A percentile compares a stretch with the other conserved stretches of the same genome.
phyloP scores from a whole-genome alignment of 2,113 vertebrate species.

The Puntigrus tetrazona region DNA sequence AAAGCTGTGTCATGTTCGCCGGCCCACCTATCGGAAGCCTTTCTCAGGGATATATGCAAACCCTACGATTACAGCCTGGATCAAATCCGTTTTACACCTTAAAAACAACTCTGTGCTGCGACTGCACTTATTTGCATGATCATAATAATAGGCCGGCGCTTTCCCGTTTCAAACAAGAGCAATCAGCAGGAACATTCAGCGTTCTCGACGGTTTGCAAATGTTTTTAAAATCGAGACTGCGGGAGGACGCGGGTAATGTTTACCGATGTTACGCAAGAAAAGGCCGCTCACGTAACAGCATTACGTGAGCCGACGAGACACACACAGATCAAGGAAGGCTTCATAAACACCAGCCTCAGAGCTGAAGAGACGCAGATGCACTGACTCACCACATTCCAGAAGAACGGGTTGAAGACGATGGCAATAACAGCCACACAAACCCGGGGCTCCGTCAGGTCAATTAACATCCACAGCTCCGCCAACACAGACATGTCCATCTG shows the following conservation, averaged over 20 bases:
- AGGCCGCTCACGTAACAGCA: constrained; percentile 6
- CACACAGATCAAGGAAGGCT: neutral
- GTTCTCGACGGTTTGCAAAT: neutral
- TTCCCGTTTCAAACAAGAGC: neutral
- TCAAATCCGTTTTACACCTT: neutral
- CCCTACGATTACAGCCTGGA: neutral
- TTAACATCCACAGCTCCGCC: constrained; percentile 52
- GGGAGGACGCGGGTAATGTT: neutral
- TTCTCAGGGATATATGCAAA: neutral
- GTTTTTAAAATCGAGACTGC: neutral
- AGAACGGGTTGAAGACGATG: constrained; percentile 78
- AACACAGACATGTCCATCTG: constrained; percentile 71
- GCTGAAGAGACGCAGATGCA: neutral
- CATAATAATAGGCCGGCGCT: neutral
- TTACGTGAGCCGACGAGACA: neutral
- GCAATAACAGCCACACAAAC: constrained; percentile 71
- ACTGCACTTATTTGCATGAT: neutral
- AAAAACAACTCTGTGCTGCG: neutral
- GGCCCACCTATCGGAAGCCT: neutral
- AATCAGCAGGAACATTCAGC: neutral
- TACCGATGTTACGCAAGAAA: constrained; percentile 2
- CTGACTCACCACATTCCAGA: constrained; percentile 79
- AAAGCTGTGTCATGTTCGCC: neutral
- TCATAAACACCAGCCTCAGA: neutral
- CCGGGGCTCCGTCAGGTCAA: constrained; percentile 63